Conservation (phyloP, 30 jellyfish, hydroid and myxozoan species). For the Chrysaora quinquecirrha region DNA sequence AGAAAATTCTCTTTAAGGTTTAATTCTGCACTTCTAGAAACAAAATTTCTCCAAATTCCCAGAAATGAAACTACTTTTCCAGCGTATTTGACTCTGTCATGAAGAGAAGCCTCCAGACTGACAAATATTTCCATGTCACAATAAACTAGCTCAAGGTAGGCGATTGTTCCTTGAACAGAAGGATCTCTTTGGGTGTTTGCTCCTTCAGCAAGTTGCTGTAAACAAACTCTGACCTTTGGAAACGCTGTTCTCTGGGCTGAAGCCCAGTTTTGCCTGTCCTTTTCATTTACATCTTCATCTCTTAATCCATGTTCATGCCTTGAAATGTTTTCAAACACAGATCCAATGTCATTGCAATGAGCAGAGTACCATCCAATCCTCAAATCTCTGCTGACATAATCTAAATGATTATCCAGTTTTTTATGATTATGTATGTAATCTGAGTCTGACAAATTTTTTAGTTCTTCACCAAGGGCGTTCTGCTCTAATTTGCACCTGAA, state of each 20-base stretch:
- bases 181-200: conserved; percentile 30
- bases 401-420: conserved; percentile 35
- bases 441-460: conserved; percentile 12
- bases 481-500: conserved; percentile 41
- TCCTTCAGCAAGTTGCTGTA: not conserved
- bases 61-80: conserved; percentile 34
- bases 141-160: conserved; percentile 20
- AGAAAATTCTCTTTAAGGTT: conserved; percentile 35
- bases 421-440: conserved; percentile 26
- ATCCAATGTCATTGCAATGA: conserved; percentile 15
- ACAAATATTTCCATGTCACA: conserved; percentile 35
- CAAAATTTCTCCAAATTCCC: conserved; percentile 59
- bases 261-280: conserved; percentile 42
- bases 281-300: conserved; percentile 26
- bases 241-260: conserved; percentile 28
- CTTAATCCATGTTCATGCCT: conserved; percentile 26
- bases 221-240: conserved; percentile 7
- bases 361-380: conserved; percentile 18
- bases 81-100: conserved; percentile 35
- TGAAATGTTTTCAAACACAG: conserved; percentile 15
- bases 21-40: not conserved
- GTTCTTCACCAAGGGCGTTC: conserved; percentile 3
- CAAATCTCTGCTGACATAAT: conserved; percentile 22
- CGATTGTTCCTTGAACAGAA: conserved; percentile 32
- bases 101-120: conserved; percentile 31